Conservation (phyloP, 2,113 vertebrate species). For the Melanocharis versteri region DNA sequence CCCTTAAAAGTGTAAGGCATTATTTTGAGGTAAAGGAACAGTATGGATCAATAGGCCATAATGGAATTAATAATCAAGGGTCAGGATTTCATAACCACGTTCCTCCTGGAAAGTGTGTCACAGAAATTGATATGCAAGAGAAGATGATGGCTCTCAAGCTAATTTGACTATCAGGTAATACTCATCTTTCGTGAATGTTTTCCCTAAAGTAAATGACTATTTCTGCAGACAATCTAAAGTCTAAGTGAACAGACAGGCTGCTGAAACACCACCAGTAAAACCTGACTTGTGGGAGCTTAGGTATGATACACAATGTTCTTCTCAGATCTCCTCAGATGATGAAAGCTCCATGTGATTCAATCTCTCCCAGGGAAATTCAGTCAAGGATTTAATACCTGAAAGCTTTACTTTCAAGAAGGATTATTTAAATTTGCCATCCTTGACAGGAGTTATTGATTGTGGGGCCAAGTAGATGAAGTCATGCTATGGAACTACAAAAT, state of each 20-base stretch:
- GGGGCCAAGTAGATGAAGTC: not conserved
- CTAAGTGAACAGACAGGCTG: not conserved
- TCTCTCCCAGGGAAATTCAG: not conserved
- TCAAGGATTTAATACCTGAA: conserved; percentile 15
- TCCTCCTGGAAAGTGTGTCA: not conserved
- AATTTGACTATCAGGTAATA: not conserved
- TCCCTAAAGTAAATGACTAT: not conserved
- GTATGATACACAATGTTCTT: not conserved
- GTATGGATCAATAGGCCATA: not conserved
- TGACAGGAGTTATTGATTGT: conserved; percentile 1
- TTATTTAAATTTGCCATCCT: not conserved
- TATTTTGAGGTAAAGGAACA: not conserved
- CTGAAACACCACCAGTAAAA: not conserved
- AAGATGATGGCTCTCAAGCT: not conserved
- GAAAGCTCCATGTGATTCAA: not conserved
- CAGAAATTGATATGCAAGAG: not conserved
- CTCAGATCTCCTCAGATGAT: not conserved
- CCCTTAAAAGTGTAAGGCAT: not conserved
- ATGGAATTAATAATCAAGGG: not conserved
- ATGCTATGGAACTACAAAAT: not conserved
- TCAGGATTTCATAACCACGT: not conserved
- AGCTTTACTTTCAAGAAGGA: not conserved
- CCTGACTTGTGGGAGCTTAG: not conserved
- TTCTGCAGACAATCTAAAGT: not conserved
- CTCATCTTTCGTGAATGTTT: not conserved